Evolutionary conservation across 2,888 invertebrate genomes (phyloP).

Genomic region (Morpho achilles): DNA sequence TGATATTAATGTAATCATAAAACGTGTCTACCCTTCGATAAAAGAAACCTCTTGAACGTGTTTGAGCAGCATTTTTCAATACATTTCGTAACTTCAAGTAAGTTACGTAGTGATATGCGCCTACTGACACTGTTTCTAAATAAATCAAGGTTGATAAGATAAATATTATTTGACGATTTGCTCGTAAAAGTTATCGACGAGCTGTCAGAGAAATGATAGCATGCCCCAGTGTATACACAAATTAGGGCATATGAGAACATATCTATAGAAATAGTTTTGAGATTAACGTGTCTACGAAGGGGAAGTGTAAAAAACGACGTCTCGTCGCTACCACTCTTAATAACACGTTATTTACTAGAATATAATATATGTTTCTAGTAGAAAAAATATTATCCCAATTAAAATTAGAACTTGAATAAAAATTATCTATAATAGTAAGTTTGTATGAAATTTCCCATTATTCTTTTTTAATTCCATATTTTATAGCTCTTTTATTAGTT

Average conservation of each 20-base stretch:
- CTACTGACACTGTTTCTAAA: conserved; percentile 49
- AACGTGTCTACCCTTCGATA: not conserved
- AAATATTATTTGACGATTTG: conserved; percentile 43
- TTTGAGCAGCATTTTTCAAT: conserved; percentile 19
- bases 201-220: conserved; percentile 35
- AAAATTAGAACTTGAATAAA: too few relatives aligned
- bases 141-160: conserved; percentile 62
- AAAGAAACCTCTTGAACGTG: conserved; percentile 15
- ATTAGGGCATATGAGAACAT: conserved; percentile 22
- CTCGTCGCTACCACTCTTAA: too few relatives aligned
- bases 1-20: not conserved
- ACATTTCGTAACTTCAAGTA: conserved; percentile 28
- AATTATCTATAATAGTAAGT: too few relatives aligned
- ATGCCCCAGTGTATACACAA: conserved; percentile 22
- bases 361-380: too few relatives aligned
- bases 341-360: too few relatives aligned
- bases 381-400: too few relatives aligned
- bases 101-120: conserved; percentile 27
- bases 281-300: too few relatives aligned
- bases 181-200: conserved; percentile 35
- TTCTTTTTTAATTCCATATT: too few relatives aligned
- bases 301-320: too few relatives aligned
- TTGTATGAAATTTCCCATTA: too few relatives aligned
- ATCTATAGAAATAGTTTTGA: conserved; percentile 17
- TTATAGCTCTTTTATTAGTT: too few relatives aligned